These are phyloP conservation scores for Sitophilus oryzae DNA, from an alignment of 1,140 invertebrate species.

Conservation along the genomic window DNA sequence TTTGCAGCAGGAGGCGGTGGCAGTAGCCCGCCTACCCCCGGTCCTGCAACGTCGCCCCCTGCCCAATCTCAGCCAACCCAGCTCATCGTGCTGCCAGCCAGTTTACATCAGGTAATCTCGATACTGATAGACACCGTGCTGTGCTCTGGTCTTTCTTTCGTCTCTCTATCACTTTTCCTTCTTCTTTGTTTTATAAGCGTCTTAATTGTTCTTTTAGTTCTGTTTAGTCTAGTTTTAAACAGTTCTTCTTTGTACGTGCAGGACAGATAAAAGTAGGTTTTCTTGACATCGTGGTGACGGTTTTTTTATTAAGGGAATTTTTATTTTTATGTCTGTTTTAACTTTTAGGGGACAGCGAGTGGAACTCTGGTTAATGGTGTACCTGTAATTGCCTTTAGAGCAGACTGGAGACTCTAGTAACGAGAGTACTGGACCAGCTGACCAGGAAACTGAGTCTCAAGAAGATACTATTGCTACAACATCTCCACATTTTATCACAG, in stretches of 20 bases:
- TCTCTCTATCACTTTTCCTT: background rate
- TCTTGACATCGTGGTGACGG: too few relatives aligned
- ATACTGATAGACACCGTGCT: slow-evolving; percentile 10
- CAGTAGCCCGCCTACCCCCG: slow-evolving; percentile 41
- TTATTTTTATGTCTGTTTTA: too few relatives aligned
- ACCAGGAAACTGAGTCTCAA: slow-evolving; percentile 38
- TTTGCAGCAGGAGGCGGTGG: slow-evolving; percentile 41
- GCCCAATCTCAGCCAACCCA: slow-evolving; percentile 39
- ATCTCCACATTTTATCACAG: slow-evolving; percentile 44
- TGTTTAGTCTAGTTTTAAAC: too few relatives aligned
- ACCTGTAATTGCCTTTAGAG: slow-evolving; percentile 43
- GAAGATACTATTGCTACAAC: slow-evolving; percentile 39
- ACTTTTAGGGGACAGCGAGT: slow-evolving; percentile 23
- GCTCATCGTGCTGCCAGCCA: slow-evolving; percentile 44
- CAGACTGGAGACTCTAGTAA: slow-evolving; percentile 43
- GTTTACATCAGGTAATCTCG: slow-evolving; percentile 43
- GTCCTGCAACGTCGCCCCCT: slow-evolving; percentile 40
- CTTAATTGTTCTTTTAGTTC: too few relatives aligned
- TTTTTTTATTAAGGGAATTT: too few relatives aligned
- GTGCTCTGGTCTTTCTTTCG: slow-evolving; percentile 10
- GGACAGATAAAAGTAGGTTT: too few relatives aligned
- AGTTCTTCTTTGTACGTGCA: too few relatives aligned
- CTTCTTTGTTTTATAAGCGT: background rate
- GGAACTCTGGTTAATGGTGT: slow-evolving; percentile 41
- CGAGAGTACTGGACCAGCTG: slow-evolving; percentile 41